Conservation (phyloP, 37 sponge, comb jelly and placozoan species). For the Ephydatia muelleri region DNA sequence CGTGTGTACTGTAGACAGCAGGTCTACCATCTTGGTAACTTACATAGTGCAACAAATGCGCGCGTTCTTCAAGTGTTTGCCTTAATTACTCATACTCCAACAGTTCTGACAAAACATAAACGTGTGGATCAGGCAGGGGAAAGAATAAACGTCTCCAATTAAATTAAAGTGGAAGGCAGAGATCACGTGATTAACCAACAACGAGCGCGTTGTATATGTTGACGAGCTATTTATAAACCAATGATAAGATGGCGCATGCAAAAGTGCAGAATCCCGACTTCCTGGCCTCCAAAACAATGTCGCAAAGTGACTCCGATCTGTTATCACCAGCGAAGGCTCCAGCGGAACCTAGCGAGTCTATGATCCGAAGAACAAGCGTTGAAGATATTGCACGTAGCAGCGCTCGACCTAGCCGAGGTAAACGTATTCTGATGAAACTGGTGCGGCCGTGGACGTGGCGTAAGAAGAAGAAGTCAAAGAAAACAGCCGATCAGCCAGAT, state of each 20-base stretch:
- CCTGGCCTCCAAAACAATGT: conserved; percentile 16
- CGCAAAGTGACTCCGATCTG: conserved; percentile 69
- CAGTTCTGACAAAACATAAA: too few relatives aligned
- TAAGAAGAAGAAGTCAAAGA: conserved; percentile 39
- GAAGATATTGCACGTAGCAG: conserved; percentile 34
- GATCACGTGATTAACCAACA: background rate
- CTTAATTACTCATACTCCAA: too few relatives aligned
- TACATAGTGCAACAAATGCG: too few relatives aligned
- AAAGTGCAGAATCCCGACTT: background rate
- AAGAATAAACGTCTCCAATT: background rate
- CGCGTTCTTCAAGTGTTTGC: too few relatives aligned
- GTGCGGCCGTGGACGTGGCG: conserved; percentile 90
- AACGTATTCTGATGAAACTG: conserved; percentile 50
- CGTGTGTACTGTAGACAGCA: too few relatives aligned
- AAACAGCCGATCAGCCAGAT: background rate
- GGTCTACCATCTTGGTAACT: too few relatives aligned
- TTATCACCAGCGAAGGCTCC: background rate
- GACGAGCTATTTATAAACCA: too few relatives aligned
- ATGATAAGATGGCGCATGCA: conserved; percentile 28
- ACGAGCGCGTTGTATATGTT: background rate
- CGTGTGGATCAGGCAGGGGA: background rate
- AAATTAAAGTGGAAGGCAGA: background rate
- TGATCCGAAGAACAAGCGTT: conserved; percentile 32
- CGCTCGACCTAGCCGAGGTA: background rate
- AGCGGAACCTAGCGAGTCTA: background rate